These are phyloP conservation scores for Eciton burchellii DNA, from an alignment of 1,140 invertebrate genomes.

Conservation along the genomic window DNA sequence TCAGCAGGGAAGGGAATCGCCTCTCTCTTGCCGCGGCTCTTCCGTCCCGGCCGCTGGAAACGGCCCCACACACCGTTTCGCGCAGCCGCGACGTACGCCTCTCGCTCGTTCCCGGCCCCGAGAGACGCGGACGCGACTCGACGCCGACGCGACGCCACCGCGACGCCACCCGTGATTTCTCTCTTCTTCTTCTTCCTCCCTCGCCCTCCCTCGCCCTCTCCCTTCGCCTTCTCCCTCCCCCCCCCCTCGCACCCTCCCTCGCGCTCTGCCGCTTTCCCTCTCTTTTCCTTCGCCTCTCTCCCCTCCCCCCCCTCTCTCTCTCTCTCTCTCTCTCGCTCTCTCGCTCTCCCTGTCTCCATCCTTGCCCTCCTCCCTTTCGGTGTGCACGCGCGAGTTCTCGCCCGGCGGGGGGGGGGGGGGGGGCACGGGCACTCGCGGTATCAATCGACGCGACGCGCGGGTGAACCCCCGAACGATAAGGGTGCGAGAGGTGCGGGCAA, in stretches of 20 bases:
- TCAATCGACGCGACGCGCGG: neutral
- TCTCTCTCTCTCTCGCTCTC: neutral
- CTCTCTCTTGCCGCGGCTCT: slow-evolving; percentile 55
- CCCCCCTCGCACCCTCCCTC: neutral
- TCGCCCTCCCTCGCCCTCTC: neutral
- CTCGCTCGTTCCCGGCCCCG: slow-evolving; percentile 62
- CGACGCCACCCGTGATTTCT: no score
- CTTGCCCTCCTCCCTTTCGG: slow-evolving; percentile 15
- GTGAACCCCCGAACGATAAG: slow-evolving; percentile 22
- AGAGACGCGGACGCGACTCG: slow-evolving; percentile 44
- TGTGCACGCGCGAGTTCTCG: slow-evolving; percentile 8
- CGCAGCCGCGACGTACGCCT: slow-evolving; percentile 83
- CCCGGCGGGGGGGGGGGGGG: neutral
- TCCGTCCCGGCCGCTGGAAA: slow-evolving; percentile 66
- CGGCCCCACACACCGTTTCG: slow-evolving; percentile 81
- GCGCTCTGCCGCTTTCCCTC: neutral
- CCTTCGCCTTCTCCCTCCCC: neutral
- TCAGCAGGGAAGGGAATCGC: slow-evolving; percentile 52
- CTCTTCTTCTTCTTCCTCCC: slow-evolving; percentile 46
- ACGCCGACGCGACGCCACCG: slow-evolving; percentile 39
- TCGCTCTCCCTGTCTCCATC: neutral
- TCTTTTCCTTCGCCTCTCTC: neutral
- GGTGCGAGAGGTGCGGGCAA: slow-evolving; percentile 25
- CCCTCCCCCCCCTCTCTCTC: neutral
- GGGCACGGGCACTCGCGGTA: no score